phyloP scores from a whole-genome alignment of 2,113 vertebrate species.

The Cathartes aura region DNA sequence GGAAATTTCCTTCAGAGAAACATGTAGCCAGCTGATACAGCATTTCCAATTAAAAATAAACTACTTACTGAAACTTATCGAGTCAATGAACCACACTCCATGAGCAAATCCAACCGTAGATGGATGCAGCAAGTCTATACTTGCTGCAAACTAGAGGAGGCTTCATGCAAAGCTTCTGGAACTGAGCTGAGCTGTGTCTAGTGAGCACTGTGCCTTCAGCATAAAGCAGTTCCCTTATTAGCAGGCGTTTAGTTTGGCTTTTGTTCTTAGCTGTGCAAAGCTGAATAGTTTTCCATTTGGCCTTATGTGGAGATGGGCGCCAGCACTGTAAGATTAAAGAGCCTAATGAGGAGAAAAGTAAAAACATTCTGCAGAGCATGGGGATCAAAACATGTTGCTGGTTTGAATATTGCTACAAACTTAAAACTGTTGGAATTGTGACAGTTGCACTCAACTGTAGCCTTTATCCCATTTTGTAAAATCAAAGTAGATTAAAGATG shows the following conservation, averaged over 20 bases:
- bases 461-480: neutral
- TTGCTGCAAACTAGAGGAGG: neutral
- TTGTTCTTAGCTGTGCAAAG: neutral
- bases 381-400: neutral
- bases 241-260: constrained; percentile 19
- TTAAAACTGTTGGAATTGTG: neutral
- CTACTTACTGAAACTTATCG: neutral
- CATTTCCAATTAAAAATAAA: neutral
- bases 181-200: neutral
- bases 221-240: neutral
- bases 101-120: neutral
- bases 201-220: neutral
- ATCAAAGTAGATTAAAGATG: neutral
- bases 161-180: neutral
- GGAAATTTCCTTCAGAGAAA: neutral
- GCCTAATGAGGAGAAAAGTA: neutral
- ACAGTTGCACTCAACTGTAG: neutral
- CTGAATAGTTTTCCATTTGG: neutral
- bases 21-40: neutral
- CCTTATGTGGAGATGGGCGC: neutral
- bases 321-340: neutral
- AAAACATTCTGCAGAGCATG: neutral
- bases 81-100: neutral
- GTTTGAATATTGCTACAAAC: neutral
- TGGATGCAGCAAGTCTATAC: neutral